Conservation (phyloP, 1,140 invertebrate species). For the Pentalonia nigronervosa region DNA sequence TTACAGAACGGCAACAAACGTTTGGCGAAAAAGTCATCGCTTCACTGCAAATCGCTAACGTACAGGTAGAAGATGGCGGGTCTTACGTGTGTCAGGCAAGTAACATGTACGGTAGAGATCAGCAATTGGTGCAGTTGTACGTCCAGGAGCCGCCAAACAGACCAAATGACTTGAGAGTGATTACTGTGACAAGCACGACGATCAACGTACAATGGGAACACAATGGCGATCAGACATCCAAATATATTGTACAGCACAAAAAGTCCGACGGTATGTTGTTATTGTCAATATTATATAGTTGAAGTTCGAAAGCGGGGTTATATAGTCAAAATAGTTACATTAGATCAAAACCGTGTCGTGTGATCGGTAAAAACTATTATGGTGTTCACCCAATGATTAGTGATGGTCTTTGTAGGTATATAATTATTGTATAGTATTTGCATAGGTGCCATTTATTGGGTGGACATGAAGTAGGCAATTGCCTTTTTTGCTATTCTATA, state of each 20-base stretch:
- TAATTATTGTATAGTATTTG: too few species aligned
- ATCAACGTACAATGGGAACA: constrained; percentile 81
- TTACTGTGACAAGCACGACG: constrained; percentile 74
- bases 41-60: constrained; percentile 76
- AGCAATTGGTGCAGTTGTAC: constrained; percentile 79
- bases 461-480: not conserved
- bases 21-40: constrained; percentile 74
- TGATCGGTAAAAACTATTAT: not conserved
- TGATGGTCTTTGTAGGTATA: not conserved
- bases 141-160: constrained; percentile 79
- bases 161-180: constrained; percentile 73
- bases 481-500: not conserved
- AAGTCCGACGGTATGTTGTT: constrained; percentile 68
- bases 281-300: not conserved
- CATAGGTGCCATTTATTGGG: not conserved
- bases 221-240: constrained; percentile 73
- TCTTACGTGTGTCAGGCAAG: constrained; percentile 84
- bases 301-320: not conserved
- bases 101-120: constrained; percentile 83
- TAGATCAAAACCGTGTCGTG: not conserved
- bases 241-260: constrained; percentile 78
- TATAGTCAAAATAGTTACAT: not conserved
- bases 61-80: constrained; percentile 78
- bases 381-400: not conserved
- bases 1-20: constrained; percentile 74